Conservation (phyloP, 1,140 invertebrate species). For the Aplysia californica region DNA sequence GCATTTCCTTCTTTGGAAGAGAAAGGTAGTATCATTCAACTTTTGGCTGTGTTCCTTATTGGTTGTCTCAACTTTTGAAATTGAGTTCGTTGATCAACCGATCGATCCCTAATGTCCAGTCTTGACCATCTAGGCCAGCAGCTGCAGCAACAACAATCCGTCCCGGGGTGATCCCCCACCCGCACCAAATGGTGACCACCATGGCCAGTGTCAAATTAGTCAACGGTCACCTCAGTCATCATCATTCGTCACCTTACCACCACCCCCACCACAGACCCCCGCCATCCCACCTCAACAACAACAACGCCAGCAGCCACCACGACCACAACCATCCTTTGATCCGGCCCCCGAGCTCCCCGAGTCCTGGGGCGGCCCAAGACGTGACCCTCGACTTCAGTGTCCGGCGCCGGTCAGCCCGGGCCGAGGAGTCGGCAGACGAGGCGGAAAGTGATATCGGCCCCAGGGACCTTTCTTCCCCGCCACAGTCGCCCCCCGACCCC, state of each 20-base stretch:
- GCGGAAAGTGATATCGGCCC: background rate
- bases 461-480: background rate
- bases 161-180: no score
- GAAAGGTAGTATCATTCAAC: no score
- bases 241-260: background rate
- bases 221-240: background rate
- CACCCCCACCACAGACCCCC: background rate
- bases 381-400: background rate
- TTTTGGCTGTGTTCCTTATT: no score
- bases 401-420: background rate
- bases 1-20: no score
- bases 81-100: no score
- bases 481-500: background rate
- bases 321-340: background rate
- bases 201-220: slow-evolving; percentile 23
- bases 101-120: no score
- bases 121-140: no score
- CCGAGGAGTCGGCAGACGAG: no score
- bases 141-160: no score
- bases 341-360: background rate
- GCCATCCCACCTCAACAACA: background rate
- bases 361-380: no score
- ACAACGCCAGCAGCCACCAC: background rate
- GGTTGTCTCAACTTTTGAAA: no score
- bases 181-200: slow-evolving; percentile 2